Percentiles rank a stretch among this genome's conserved stretches.
Evolutionary conservation across 2,113 vertebrate genomes (phyloP).

Genomic region (Camelus bactrianus): DNA sequence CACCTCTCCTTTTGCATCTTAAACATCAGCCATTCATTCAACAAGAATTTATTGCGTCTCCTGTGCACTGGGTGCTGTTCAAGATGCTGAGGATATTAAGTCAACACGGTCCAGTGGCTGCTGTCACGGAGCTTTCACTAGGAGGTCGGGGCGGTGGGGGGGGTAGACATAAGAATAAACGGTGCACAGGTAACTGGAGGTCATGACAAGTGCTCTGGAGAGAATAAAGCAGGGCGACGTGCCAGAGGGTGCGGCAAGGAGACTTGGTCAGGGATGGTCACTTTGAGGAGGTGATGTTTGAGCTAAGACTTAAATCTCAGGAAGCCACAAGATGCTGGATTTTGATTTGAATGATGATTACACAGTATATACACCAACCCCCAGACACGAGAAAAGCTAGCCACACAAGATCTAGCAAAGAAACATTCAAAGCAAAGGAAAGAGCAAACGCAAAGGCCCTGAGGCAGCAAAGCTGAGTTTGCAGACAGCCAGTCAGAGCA

Average conservation of each 20-base stretch:
- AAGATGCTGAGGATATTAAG: background rate
- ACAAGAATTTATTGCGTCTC: background rate
- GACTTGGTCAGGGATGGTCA: background rate
- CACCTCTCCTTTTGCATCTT: background rate
- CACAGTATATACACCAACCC: background rate
- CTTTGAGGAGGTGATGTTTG: background rate
- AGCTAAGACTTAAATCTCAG: background rate
- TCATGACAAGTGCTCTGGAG: background rate
- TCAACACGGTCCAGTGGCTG: background rate
- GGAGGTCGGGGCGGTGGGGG: background rate
- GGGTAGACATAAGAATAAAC: background rate
- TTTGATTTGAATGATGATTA: background rate
- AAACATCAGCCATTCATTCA: background rate
- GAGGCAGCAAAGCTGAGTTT: background rate
- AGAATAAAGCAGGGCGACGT: background rate
- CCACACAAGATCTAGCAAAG: background rate
- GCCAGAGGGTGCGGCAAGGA: background rate
- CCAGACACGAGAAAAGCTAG: background rate
- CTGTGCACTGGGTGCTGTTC: background rate
- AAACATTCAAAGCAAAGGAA: constrained; percentile 39
- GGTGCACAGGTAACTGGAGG: background rate
- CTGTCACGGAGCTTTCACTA: background rate
- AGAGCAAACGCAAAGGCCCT: constrained; percentile 3
- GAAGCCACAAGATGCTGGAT: background rate
- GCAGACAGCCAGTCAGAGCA: background rate